Conservation (phyloP, 2,797 vertebrate genomes). For the Salmo trutta region DNA sequence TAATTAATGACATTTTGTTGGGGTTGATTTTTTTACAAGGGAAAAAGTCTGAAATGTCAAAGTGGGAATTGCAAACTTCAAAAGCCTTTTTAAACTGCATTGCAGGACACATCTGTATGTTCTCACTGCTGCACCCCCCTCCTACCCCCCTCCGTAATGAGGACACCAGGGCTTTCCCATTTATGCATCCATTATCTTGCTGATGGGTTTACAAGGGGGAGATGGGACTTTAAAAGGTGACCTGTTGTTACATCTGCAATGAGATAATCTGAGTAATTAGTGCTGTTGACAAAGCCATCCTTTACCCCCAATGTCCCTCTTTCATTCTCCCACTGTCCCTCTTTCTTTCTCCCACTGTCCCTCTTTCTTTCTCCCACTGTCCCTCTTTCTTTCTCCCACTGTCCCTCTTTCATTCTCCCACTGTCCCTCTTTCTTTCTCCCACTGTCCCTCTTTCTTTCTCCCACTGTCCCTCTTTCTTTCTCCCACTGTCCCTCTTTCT, state of each 20-base stretch:
- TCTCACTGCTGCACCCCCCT: constrained; percentile 13
- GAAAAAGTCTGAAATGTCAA: too few relatives aligned
- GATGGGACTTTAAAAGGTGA: constrained; percentile 72
- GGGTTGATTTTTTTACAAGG: too few relatives aligned
- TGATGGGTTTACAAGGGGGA: constrained; percentile 67
- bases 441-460: background rate
- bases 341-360: constrained; percentile 8
- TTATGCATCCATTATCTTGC: constrained; percentile 66
- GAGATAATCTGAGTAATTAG: constrained; percentile 74
- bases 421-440: constrained; percentile 9
- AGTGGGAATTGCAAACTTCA: too few relatives aligned
- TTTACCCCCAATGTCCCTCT: constrained; percentile 23
- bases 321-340: constrained; percentile 4
- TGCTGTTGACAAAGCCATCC: constrained; percentile 66
- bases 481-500: background rate
- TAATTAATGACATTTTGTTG: too few relatives aligned
- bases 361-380: background rate
- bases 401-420: too few relatives aligned
- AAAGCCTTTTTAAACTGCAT: background rate
- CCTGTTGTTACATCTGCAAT: constrained; percentile 75
- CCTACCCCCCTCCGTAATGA: constrained; percentile 9
- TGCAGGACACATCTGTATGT: background rate
- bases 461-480: background rate
- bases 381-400: background rate
- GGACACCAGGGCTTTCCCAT: constrained; percentile 52